Evolutionary conservation across 2,888 invertebrate species (phyloP).

Genomic region (Pelosia muscerda): DNA sequence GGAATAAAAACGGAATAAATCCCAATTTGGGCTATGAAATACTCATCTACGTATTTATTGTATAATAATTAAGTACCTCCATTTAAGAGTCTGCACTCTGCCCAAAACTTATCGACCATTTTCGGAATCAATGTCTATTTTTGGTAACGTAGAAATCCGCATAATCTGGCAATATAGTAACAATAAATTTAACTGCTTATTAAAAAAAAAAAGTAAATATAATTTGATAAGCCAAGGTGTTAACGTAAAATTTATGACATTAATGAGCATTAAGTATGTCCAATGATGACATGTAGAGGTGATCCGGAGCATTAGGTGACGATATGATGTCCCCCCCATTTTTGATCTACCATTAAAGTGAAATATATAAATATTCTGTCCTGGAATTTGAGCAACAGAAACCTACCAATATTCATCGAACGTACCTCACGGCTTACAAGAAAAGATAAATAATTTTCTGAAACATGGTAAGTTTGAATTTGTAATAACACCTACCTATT

Average conservation of each 20-base stretch:
- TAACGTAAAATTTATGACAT: constrained; percentile 28
- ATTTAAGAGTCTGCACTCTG: neutral
- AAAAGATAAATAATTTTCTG: neutral
- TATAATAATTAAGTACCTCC: too few species aligned
- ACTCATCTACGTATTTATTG: too few species aligned
- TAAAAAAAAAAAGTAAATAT: constrained; percentile 20
- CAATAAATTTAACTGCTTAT: constrained; percentile 8
- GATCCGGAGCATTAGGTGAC: constrained; percentile 30
- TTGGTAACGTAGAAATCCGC: constrained; percentile 18
- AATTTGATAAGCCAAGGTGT: constrained; percentile 24
- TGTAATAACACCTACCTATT: neutral
- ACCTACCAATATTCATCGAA: constrained; percentile 13
- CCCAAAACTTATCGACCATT: neutral
- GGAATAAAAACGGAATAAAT: too few species aligned
- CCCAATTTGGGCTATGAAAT: too few species aligned
- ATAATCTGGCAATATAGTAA: constrained; percentile 27
- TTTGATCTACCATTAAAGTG: constrained; percentile 23
- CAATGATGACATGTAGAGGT: constrained; percentile 32
- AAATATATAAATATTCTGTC: constrained; percentile 33
- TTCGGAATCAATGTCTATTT: neutral
- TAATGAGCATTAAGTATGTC: constrained; percentile 19
- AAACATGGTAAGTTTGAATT: constrained; percentile 35
- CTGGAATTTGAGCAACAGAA: constrained; percentile 28
- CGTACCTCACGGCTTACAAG: neutral
- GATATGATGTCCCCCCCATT: constrained; percentile 15